Conservation (phyloP, 2,113 vertebrate species). For the Boulengeromyrus knoepffleri region DNA sequence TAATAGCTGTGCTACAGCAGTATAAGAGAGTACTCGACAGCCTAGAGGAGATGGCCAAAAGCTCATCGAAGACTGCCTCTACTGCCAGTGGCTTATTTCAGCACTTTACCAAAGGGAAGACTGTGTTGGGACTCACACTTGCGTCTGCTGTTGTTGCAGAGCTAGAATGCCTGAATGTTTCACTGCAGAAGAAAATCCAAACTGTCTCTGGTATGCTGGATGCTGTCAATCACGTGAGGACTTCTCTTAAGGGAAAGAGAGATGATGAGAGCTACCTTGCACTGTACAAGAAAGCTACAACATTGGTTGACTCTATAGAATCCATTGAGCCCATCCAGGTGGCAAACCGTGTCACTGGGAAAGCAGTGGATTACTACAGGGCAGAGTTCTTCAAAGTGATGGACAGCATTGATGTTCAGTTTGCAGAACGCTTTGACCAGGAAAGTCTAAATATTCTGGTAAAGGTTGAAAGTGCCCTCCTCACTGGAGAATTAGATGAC, state of each 20-base stretch:
- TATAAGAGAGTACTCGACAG: constrained; percentile 10
- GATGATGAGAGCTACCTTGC: constrained; percentile 17
- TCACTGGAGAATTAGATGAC: constrained; percentile 13
- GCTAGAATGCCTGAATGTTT: too few relatives aligned
- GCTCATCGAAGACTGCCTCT: background rate
- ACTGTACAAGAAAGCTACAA: constrained; percentile 24
- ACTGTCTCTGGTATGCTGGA: background rate
- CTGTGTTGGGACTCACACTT: constrained; percentile 13
- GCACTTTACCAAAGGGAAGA: constrained; percentile 11
- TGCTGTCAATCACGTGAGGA: constrained; percentile 7
- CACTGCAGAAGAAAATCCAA: background rate
- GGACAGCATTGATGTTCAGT: constrained; percentile 8
- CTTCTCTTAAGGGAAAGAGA: constrained; percentile 20
- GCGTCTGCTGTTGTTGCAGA: background rate
- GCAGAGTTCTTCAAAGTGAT: background rate
- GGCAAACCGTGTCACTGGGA: constrained; percentile 15
- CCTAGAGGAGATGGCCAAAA: constrained; percentile 19
- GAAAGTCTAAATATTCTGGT: constrained; percentile 5
- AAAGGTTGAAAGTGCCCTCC: constrained; percentile 1
- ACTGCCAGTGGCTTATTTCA: constrained; percentile 19
- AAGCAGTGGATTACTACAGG: constrained; percentile 26
- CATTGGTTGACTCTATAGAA: constrained; percentile 20
- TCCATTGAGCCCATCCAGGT: constrained; percentile 1
- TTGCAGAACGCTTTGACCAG: constrained; percentile 17
- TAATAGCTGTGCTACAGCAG: constrained; percentile 14